Base-by-base conservation (phyloP, 2,888 invertebrate species). In the Papilio protenor region DNA sequence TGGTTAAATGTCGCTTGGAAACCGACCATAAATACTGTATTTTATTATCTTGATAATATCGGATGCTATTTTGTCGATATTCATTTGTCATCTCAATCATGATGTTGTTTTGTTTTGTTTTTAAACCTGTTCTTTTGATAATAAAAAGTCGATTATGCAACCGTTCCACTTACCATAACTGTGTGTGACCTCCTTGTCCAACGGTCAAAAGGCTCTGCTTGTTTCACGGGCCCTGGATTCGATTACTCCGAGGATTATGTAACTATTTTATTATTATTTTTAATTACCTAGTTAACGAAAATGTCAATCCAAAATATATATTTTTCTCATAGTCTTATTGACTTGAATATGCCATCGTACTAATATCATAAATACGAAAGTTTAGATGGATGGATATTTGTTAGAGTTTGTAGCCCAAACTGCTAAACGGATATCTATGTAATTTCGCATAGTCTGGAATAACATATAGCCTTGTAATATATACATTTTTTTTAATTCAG, bases 141-240 rank as follows among this genome's bases (percentile, higher is more conserved):
- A 59, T 57, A 59, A 49, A 11, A 61, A 74, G 16, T n/a, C 10
- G 74, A 49, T 74, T 64, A 59, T 49, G 49, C 23, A 59, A 64
- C 40, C 8, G 45, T 47, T 61, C 40, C 52, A 45, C 33, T 33
- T 21, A 5, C 21, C 33, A 55, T 75, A 57, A 70, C 55, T 71
- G 14, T 73, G 18, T 23, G 27, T 33, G 18, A 55, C 52, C 72
- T 55, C 72, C 16, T 33, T 72, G 72, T 11, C 11, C 27, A 72
- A 27, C 21, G 27, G 66, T 40, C 40, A 66, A 33, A 40, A 40
- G 23, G 66, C 40, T 40, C 8, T 40, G 4, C 27, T 12, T 33
- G 64, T 64, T 40, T n/a, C 33, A n/a, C n/a, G 66, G 66, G 66
- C 40, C 66, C 66, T 66, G 66, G 40, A 40, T 66, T 66, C 40